Base-by-base conservation (phyloP, 2,888 invertebrate genomes). In the Brachyopa scutellaris region DNA sequence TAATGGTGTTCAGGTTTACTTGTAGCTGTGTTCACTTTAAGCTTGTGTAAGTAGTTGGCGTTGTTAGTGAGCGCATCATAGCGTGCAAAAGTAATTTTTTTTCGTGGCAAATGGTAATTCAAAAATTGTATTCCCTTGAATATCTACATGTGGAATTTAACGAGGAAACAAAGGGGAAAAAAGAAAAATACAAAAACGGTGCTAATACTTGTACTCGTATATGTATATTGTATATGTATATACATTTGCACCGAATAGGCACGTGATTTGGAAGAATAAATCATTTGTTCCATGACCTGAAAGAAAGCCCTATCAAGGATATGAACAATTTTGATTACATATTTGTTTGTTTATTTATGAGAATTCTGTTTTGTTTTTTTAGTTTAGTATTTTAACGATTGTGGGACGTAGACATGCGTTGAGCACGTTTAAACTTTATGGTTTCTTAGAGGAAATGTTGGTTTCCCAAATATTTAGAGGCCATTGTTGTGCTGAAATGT, bases 51-150 rank as follows among this genome's bases (percentile, higher is more conserved):
- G 23, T 29, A n/a, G n/a, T 6, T 53, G 5, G 33, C 17, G 29
- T 55, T 53, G 53, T 42, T 55, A 55, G 51, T 40, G 33, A 51
- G 70, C 23, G n/a, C 70, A 38, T 15, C 38, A 23, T 13, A 26
- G 38, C 13, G 47, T 26, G 13, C 47, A 23, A 4, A 26, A 26
- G n/a, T 13, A 29, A 26, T 26, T 53, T 40, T 29, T 38, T 53
- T 31, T 13, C 70, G 42, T 70, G 69, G 38, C 21, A 49, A 70
- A 40, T 59, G 26, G 69, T 21, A 59, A 49, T 70, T 57, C 59
- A 29, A 57, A 51, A 51, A 51, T 64, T 36, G 2, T 49, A 40
- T 38, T 49, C 51, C 51, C 38, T 49, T n/a, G 38, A 51, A n/a
- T n/a, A n/a, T n/a, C n/a, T n/a, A 40, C 26, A 49, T 36, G 31